phyloP scores from a whole-genome alignment of 2,888 invertebrate genomes.

The Chrysotoxum bicinctum region DNA sequence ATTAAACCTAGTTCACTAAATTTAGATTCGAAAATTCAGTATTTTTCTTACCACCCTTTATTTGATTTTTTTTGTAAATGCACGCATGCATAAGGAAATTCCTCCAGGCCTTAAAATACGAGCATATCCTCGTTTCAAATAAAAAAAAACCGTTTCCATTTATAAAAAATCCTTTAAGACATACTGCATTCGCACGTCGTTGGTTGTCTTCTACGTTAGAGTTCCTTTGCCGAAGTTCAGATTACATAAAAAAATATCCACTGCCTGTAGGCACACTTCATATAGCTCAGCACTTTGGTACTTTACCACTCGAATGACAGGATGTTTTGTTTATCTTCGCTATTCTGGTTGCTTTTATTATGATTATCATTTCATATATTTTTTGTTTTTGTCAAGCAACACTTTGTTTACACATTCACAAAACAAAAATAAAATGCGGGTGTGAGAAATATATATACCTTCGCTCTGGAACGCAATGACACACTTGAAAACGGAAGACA shows the following conservation, averaged over 20 bases:
- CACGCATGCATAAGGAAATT: background rate
- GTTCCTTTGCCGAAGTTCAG: background rate
- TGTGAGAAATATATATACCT: slow-evolving; percentile 33
- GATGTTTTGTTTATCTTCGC: slow-evolving; percentile 66
- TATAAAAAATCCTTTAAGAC: slow-evolving; percentile 11
- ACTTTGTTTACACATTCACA: slow-evolving; percentile 46
- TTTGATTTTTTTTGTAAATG: background rate
- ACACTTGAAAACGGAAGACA: slow-evolving; percentile 40
- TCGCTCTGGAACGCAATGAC: slow-evolving; percentile 16
- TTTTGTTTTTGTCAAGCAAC: background rate
- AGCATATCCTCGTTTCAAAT: background rate
- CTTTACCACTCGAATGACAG: slow-evolving; percentile 50
- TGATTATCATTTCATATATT: slow-evolving; percentile 38
- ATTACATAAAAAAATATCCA: background rate
- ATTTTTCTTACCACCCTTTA: background rate
- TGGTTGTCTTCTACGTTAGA: background rate
- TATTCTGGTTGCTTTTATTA: slow-evolving; percentile 61
- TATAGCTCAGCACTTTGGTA: slow-evolving; percentile 53
- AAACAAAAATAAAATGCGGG: slow-evolving; percentile 11
- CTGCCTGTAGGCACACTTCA: slow-evolving; percentile 31
- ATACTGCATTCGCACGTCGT: slow-evolving; percentile 37
- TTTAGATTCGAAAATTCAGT: background rate
- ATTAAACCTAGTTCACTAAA: too few relatives aligned
- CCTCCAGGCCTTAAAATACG: background rate
- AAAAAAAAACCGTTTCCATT: background rate